Evolutionary conservation across 1,140 invertebrate species (phyloP), one percentile per base, ranked within the genome.

Genomic region (Schmidtea mediterranea): DNA sequence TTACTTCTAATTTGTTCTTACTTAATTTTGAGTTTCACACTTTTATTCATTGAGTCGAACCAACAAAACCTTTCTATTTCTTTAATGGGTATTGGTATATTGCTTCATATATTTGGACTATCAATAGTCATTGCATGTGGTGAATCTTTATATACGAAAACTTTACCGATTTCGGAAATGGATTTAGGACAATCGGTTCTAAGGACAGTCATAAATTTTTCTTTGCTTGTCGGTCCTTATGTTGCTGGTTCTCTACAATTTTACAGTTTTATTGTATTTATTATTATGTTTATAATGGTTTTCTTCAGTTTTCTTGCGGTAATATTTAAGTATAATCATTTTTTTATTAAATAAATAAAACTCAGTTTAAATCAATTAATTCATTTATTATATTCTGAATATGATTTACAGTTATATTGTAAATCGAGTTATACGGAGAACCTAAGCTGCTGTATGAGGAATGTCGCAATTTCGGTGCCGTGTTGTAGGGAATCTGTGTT

Each of bases 111-210:
- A n/a, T n/a, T n/a, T 12, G 23, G 46, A 8, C 15, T 48, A 5
- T 23, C 46, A 2, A 16, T 18, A 8, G 46, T 40, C 5, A 48
- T 48, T 13, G 23, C 46, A 16, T 24, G 16, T 18, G 15, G 15
- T 2, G 46, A 48, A 37, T 38, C 36, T 15, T 21, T 48, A 24
- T 48, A 32, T 15, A 32, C 36, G 3, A 48, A 48, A 48, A 5
- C 18, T 5, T 16, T 24, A 5, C 46, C 46, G 2, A 13, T 32
- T 40, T 8, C 9, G 18, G 46, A 48, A 18, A 24, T 48, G 21
- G 46, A 48, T 13, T 22, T 18, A 18, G 46, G 15, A 5, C 46
- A 48, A 22, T 18, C 36, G 2, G 13, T 48, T 6, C 23, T 24
- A 2, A 32, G 46, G 10, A 13, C 23, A 37, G 15, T 48, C 13